phyloP scores from a whole-genome alignment of 2,113 vertebrate genomes.

The Casuarius casuarius region DNA sequence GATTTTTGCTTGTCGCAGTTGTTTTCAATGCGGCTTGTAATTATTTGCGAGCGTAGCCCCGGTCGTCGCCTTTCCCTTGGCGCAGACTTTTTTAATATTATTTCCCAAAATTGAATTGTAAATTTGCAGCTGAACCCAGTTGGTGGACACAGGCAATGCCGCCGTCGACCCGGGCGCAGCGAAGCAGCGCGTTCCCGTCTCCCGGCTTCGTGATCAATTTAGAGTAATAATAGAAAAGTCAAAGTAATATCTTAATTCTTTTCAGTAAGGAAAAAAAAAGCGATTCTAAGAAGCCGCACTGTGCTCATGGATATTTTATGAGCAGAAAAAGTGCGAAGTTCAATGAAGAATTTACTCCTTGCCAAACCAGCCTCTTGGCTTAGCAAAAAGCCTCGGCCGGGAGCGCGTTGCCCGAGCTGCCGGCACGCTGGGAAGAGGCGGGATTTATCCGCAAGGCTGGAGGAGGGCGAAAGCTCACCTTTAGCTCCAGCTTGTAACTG shows the following conservation, averaged over 20 bases:
- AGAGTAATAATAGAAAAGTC: neutral
- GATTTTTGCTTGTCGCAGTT: neutral
- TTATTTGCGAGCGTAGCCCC: neutral
- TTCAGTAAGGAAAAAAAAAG: neutral
- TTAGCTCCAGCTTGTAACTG: neutral
- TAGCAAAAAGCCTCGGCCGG: neutral
- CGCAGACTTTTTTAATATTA: neutral
- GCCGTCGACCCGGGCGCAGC: neutral
- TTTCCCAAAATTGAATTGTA: neutral
- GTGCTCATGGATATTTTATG: neutral
- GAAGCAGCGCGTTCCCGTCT: fast-evolving
- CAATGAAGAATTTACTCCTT: neutral
- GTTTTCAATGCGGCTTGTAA: constrained; percentile 27
- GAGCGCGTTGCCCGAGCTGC: neutral
- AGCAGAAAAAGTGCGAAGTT: neutral
- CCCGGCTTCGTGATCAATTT: neutral
- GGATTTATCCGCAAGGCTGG: neutral
- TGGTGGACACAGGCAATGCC: neutral
- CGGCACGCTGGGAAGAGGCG: neutral
- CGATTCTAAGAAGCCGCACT: neutral
- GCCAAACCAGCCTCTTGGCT: neutral
- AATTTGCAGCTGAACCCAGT: constrained; percentile 30
- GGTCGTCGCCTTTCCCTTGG: neutral
- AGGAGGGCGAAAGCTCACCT: neutral
- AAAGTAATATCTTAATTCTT: neutral